phyloP scores from a whole-genome alignment of 2,888 invertebrate species.

The Ferrisia virgata region DNA sequence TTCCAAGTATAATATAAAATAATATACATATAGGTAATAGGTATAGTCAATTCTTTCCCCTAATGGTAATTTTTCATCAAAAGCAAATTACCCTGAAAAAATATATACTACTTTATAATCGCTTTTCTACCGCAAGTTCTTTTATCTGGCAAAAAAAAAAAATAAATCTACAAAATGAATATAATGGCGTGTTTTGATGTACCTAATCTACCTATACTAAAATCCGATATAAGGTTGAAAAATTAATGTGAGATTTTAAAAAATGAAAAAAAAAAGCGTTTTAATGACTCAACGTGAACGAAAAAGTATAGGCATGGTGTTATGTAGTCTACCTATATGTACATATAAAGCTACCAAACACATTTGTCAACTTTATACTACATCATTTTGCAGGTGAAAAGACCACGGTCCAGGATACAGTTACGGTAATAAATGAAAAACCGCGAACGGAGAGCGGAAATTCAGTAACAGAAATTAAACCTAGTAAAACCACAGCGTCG shows the following conservation, averaged over 20 bases:
- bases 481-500: conserved; percentile 33
- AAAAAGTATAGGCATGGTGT: neutral
- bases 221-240: too few relatives aligned
- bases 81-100: too few relatives aligned
- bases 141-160: too few relatives aligned
- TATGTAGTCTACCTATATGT: neutral
- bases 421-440: conserved; percentile 38
- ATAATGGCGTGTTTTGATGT: neutral
- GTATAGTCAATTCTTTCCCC: too few relatives aligned
- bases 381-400: conserved; percentile 35
- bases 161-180: too few relatives aligned
- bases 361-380: conserved; percentile 12
- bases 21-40: too few relatives aligned
- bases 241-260: too few relatives aligned
- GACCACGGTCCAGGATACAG: conserved; percentile 25
- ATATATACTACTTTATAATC: too few relatives aligned
- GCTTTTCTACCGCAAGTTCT: too few relatives aligned
- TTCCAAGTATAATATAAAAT: too few relatives aligned
- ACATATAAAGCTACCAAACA: neutral
- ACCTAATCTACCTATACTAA: too few relatives aligned
- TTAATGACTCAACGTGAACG: neutral
- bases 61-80: too few relatives aligned
- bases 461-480: conserved; percentile 26
- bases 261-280: neutral
- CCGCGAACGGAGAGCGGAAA: conserved; percentile 36